Percentiles rank a stretch among this genome's conserved stretches.
These are phyloP conservation scores for Stenoptilia bipunctidactyla DNA, from an alignment of 2,888 invertebrate genomes.

Conservation along the genomic window DNA sequence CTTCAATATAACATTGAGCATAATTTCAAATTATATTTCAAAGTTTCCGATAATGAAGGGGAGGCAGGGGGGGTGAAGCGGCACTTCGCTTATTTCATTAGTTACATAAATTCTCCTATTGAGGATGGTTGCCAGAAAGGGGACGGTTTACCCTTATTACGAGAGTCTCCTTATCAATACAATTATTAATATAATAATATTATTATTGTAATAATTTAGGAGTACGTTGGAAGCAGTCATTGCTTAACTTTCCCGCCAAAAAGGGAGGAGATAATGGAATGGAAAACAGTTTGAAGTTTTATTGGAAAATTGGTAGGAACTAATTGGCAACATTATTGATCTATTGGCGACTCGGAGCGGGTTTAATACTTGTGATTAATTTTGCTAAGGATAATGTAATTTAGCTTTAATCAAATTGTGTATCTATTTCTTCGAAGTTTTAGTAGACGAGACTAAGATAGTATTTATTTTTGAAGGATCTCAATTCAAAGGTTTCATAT, in stretches of 20 bases:
- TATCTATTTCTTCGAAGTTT: no score
- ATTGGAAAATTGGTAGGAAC: conserved; percentile 68
- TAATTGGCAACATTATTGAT: conserved; percentile 69
- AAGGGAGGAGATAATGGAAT: conserved; percentile 71
- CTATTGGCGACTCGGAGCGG: conserved; percentile 32
- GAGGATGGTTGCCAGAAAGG: conserved; percentile 70
- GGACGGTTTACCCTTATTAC: conserved; percentile 72
- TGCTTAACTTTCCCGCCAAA: conserved; percentile 68
- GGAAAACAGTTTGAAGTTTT: conserved; percentile 72
- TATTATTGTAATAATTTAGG: conserved; percentile 71
- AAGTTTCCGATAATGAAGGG: conserved; percentile 72
- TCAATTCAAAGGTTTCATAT: no score
- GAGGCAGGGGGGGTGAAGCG: conserved; percentile 43
- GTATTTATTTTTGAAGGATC: no score
- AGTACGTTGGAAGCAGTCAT: conserved; percentile 52
- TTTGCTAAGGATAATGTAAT: no score
- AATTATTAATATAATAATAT: conserved; percentile 72
- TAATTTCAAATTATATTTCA: conserved; percentile 73
- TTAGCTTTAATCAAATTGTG: no score
- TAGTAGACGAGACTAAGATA: no score
- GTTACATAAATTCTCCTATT: conserved; percentile 72
- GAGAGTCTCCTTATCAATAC: conserved; percentile 72
- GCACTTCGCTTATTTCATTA: conserved; percentile 71
- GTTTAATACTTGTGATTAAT: no score
- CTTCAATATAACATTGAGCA: conserved; percentile 73